Conservation (phyloP, 2,113 vertebrate genomes). For the Sisor rabdophorus region DNA sequence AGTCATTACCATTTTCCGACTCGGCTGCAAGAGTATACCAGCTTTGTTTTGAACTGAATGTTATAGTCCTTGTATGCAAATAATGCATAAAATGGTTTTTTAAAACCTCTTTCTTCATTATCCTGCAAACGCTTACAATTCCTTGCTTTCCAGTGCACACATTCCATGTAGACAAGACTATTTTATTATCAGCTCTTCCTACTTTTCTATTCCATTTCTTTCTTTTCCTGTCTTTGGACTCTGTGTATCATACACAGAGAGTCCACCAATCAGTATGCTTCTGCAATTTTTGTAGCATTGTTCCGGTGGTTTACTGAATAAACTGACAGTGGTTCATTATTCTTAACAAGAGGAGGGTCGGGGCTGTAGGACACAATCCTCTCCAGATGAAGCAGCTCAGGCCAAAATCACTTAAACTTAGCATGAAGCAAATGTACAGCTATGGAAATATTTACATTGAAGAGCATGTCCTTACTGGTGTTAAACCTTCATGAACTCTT, state of each 20-base stretch:
- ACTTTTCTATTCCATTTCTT: neutral
- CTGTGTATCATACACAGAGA: neutral
- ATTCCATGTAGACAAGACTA: neutral
- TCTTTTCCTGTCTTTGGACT: neutral
- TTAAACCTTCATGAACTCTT: conserved; percentile 53
- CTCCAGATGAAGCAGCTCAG: conserved; percentile 35
- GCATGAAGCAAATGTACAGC: conserved; percentile 60
- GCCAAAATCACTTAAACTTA: conserved; percentile 24
- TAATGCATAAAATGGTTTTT: neutral
- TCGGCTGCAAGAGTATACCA: neutral
- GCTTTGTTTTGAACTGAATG: neutral
- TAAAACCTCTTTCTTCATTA: conserved; percentile 11
- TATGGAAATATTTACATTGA: conserved; percentile 73
- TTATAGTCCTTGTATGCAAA: neutral
- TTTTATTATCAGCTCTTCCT: conserved; percentile 18
- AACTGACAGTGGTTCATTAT: conserved; percentile 17
- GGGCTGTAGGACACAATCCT: conserved; percentile 10
- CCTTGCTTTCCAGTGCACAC: conserved; percentile 3
- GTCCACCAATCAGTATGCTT: conserved; percentile 20
- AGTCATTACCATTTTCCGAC: conserved; percentile 26
- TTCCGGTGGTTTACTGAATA: conserved; percentile 15
- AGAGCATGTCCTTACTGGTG: conserved; percentile 54
- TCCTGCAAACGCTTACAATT: conserved; percentile 7
- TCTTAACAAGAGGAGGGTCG: conserved; percentile 9
- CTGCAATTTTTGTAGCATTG: conserved; percentile 10